These are phyloP conservation scores for Ginglymostoma cirratum DNA, from an alignment of 2,113 vertebrate genomes.

Conservation along the genomic window DNA sequence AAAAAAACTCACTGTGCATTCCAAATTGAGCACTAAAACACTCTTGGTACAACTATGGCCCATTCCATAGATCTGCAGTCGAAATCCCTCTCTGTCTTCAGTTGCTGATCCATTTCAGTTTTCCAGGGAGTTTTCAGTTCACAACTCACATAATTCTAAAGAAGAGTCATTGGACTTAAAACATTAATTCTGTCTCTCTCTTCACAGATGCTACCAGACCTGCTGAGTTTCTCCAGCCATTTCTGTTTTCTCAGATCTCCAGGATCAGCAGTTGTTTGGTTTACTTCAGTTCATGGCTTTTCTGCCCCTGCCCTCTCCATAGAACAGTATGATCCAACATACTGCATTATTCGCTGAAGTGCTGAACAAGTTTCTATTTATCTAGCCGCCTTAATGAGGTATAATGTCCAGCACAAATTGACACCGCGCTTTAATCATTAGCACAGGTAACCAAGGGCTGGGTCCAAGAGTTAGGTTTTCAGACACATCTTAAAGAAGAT, in stretches of 20 bases:
- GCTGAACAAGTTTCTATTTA: background rate
- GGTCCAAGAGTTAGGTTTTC: background rate
- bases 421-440: background rate
- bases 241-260: no score
- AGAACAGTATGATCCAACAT: background rate
- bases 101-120: background rate
- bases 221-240: no score
- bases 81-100: background rate
- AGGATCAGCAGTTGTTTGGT: no score
- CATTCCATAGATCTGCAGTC: background rate
- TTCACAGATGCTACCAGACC: no score
- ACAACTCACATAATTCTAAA: no score
- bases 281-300: background rate
- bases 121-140: background rate
- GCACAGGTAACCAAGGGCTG: background rate
- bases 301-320: background rate
- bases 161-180: no score
- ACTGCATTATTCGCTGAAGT: background rate
- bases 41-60: background rate
- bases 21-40: background rate
- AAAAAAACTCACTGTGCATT: background rate
- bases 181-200: no score
- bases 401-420: background rate
- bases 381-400: background rate
- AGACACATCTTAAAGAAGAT: background rate